These are phyloP conservation scores for Jordanella pulchra DNA, from an alignment of 2,797 vertebrate species.

Conservation along the genomic window DNA sequence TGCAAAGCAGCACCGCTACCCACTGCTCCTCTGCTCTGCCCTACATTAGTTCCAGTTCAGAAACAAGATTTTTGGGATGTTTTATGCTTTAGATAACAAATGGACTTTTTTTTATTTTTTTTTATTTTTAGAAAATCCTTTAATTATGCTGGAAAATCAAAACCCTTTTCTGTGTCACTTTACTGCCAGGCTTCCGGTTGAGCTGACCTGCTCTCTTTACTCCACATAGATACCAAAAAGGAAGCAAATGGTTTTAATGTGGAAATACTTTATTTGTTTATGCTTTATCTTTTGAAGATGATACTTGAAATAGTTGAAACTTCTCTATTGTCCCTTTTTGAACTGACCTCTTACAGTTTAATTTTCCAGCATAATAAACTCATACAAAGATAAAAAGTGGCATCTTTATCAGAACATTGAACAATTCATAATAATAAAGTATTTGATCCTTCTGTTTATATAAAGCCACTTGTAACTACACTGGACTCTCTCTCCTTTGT, in stretches of 20 bases:
- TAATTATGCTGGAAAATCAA: too few species aligned
- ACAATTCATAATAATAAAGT: not conserved
- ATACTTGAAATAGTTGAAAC: too few species aligned
- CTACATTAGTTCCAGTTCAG: slow-evolving; percentile 20
- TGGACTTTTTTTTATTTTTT: slow-evolving; percentile 7
- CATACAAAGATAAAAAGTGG: not conserved
- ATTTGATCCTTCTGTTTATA: not conserved
- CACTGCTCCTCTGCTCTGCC: too few species aligned
- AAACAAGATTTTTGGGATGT: slow-evolving; percentile 19
- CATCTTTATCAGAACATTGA: not conserved
- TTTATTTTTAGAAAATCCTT: slow-evolving; percentile 12
- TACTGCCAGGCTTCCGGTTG: not conserved
- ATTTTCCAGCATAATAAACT: not conserved
- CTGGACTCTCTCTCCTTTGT: not conserved
- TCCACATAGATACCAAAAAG: not conserved
- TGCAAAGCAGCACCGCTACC: too few species aligned
- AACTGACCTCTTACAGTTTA: not conserved
- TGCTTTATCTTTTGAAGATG: not conserved
- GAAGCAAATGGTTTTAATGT: not conserved
- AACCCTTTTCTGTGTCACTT: too few species aligned
- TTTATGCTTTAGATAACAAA: slow-evolving; percentile 17
- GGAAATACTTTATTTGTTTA: not conserved
- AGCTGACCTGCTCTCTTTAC: not conserved
- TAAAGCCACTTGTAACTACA: not conserved
- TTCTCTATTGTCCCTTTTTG: too few species aligned